Conservation (phyloP, 2,888 invertebrate genomes). For the Tetragnatha montana region DNA sequence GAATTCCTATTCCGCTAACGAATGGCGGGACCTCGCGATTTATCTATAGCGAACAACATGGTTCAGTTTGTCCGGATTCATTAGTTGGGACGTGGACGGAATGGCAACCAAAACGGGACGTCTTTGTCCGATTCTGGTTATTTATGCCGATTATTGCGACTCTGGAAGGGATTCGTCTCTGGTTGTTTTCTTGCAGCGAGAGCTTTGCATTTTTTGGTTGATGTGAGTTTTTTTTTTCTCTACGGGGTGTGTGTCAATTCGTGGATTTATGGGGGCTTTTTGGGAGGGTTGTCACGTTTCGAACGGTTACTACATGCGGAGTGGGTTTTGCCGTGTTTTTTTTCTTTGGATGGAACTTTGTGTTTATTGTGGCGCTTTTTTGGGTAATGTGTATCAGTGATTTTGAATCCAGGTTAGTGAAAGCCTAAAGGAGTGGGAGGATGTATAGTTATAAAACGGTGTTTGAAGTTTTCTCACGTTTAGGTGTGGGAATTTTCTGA, state of each 20-base stretch:
- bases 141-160: slow-evolving; percentile 30
- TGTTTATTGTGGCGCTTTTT: too few species aligned
- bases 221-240: too few species aligned
- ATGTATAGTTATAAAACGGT: too few species aligned
- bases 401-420: too few species aligned
- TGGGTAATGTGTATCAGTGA: too few species aligned
- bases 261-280: not conserved
- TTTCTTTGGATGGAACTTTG: not conserved
- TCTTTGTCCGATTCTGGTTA: slow-evolving; percentile 38
- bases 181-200: not conserved
- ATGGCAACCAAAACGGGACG: slow-evolving; percentile 19
- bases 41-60: slow-evolving; percentile 45
- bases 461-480: too few species aligned
- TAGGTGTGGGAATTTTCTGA: too few species aligned
- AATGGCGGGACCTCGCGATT: slow-evolving; percentile 33
- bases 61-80: slow-evolving; percentile 33
- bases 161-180: not conserved
- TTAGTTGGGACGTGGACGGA: slow-evolving; percentile 57
- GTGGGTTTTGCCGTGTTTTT: not conserved
- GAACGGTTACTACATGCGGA: not conserved
- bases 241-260: too few species aligned
- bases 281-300: not conserved
- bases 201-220: too few species aligned
- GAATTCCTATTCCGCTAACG: not conserved
- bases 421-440: too few species aligned